phyloP scores from a whole-genome alignment of 1,140 invertebrate species.

The Magallana gigas region DNA sequence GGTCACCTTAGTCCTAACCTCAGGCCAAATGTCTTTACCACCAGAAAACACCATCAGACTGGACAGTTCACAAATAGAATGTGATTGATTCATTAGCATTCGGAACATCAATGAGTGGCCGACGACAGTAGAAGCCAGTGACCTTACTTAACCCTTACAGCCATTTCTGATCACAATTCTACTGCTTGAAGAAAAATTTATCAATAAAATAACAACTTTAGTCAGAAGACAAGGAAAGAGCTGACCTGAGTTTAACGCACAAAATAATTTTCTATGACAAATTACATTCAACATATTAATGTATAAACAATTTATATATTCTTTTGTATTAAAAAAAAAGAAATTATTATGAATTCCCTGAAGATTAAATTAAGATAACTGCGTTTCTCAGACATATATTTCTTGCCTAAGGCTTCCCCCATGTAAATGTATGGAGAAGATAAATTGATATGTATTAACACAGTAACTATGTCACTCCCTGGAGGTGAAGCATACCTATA shows the following conservation, averaged over 20 bases:
- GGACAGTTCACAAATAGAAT: conserved; percentile 19
- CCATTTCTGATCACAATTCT: not conserved
- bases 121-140: not conserved
- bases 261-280: too few species aligned
- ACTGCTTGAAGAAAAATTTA: not conserved
- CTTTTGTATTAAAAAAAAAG: not conserved
- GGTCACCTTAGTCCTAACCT: conserved; percentile 26
- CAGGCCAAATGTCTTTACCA: conserved; percentile 29
- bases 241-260: too few species aligned
- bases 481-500: conserved; percentile 26
- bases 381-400: not conserved
- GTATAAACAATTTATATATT: too few species aligned
- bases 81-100: conserved; percentile 27
- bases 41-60: conserved; percentile 24
- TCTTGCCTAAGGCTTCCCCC: conserved; percentile 11
- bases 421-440: conserved; percentile 33
- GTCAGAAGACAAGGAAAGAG: too few species aligned
- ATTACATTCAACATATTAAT: too few species aligned
- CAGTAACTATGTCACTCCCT: conserved; percentile 20
- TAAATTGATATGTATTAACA: conserved; percentile 15
- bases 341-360: not conserved
- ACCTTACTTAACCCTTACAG: conserved; percentile 17
- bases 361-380: conserved; percentile 31
- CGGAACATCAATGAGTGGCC: conserved; percentile 16
- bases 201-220: not conserved